Evolutionary conservation across 2,797 vertebrate species (phyloP).

Genomic region (Lepus townsendii): DNA sequence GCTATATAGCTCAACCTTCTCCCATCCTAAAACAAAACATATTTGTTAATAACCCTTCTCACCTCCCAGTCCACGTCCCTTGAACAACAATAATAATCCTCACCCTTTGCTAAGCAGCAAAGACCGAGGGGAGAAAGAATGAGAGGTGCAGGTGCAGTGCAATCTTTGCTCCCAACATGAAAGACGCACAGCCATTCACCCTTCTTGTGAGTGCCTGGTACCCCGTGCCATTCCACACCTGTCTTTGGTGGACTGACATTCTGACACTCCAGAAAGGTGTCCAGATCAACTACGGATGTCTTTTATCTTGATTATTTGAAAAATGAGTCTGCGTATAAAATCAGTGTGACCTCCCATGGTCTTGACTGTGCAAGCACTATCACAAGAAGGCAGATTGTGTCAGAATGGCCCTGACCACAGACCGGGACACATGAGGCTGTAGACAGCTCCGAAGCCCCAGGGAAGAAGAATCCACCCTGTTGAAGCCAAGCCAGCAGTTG

Average conservation of each 20-base stretch:
- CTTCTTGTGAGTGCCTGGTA: background rate
- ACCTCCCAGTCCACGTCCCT: background rate
- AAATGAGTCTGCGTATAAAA: background rate
- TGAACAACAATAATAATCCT: background rate
- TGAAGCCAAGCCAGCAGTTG: background rate
- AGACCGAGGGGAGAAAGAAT: background rate
- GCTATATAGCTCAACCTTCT: slow-evolving; percentile 14
- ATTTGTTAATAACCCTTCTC: background rate
- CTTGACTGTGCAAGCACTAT: background rate
- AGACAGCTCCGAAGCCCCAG: background rate
- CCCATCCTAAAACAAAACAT: slow-evolving; percentile 1
- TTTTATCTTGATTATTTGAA: background rate
- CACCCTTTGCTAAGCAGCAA: background rate
- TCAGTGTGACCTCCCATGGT: background rate
- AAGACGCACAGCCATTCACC: background rate
- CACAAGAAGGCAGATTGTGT: background rate
- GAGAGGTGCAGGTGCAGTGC: background rate
- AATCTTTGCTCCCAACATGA: background rate
- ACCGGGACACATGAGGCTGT: background rate
- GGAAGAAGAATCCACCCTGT: background rate
- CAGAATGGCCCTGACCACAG: background rate
- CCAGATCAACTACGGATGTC: background rate
- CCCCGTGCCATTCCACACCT: background rate
- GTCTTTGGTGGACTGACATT: slow-evolving; percentile 21
- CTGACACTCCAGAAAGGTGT: background rate